Conservation (phyloP, 2,888 invertebrate genomes). For the Trissoscelio sp. region DNA sequence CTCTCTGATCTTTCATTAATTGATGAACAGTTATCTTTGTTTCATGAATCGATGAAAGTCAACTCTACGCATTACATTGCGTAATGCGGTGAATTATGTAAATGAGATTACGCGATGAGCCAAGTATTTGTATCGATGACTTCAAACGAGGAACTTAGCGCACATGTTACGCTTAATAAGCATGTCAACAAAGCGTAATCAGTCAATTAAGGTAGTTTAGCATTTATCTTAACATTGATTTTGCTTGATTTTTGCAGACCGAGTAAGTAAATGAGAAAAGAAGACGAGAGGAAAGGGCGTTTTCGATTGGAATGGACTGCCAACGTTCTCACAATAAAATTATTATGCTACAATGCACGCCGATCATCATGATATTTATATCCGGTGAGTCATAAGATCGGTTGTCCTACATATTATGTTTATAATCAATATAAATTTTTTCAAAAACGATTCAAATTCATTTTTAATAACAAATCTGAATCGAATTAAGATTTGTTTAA, state of each 20-base stretch:
- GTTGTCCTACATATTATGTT: constrained; percentile 38
- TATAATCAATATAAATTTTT: not conserved
- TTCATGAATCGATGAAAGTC: constrained; percentile 29
- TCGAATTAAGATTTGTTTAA: too few relatives aligned
- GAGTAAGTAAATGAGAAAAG: not conserved
- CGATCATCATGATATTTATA: constrained; percentile 65
- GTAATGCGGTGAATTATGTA: constrained; percentile 24
- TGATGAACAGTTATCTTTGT: too few relatives aligned
- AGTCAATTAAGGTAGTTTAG: constrained; percentile 1
- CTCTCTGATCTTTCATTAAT: too few relatives aligned
- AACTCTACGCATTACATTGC: not conserved
- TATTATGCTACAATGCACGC: constrained; percentile 40
- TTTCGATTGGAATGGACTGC: constrained; percentile 2
- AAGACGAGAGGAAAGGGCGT: constrained; percentile 8
- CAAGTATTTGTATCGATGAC: constrained; percentile 54
- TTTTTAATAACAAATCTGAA: too few relatives aligned
- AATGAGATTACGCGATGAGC: constrained; percentile 37
- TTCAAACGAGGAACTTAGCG: constrained; percentile 39
- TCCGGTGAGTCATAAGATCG: constrained; percentile 53
- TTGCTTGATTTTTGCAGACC: not conserved
- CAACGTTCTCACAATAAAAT: constrained; percentile 16
- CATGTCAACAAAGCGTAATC: constrained; percentile 29
- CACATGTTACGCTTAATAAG: constrained; percentile 36
- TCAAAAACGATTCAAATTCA: too few relatives aligned
- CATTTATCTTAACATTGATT: not conserved